Percentiles rank a stretch among this genome's conserved stretches.
Conservation (phyloP, 2,888 invertebrate species). For the Yponomeuta evonymella region DNA sequence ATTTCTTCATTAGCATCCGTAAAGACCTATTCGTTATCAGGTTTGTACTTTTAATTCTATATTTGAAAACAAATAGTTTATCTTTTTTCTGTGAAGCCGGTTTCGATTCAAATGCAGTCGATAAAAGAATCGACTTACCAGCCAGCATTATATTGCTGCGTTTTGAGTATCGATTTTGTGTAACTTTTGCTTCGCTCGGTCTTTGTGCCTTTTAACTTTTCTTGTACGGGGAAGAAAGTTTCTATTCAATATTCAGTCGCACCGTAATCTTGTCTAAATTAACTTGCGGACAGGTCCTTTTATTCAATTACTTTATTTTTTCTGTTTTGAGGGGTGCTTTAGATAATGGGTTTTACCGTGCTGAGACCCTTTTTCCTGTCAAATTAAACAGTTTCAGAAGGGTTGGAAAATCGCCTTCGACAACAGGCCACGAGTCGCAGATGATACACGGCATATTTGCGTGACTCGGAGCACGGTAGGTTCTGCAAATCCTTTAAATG, state of each 20-base stretch:
- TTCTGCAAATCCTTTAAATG: slow-evolving; percentile 53
- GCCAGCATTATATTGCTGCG: slow-evolving; percentile 8
- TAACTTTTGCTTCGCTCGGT: slow-evolving; percentile 7
- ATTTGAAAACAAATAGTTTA: slow-evolving; percentile 11
- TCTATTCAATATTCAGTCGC: slow-evolving; percentile 51
- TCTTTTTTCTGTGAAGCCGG: slow-evolving; percentile 1
- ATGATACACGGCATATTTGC: slow-evolving; percentile 53
- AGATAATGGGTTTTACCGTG: neutral
- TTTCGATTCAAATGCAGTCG: neutral
- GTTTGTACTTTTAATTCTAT: slow-evolving; percentile 9
- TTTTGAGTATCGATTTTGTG: slow-evolving; percentile 15
- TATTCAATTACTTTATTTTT: slow-evolving; percentile 45
- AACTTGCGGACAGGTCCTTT: slow-evolving; percentile 61
- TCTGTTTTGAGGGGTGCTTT: slow-evolving; percentile 2
- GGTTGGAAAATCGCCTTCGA: slow-evolving; percentile 10
- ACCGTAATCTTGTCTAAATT: slow-evolving; percentile 58
- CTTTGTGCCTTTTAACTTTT: slow-evolving; percentile 14
- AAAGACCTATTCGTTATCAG: slow-evolving; percentile 9
- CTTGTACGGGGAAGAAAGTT: slow-evolving; percentile 16
- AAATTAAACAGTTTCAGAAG: neutral
- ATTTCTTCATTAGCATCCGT: slow-evolving; percentile 10
- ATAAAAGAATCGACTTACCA: neutral
- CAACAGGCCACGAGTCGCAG: slow-evolving; percentile 23
- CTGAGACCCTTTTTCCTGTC: neutral
- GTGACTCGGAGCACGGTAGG: slow-evolving; percentile 46